Base-by-base conservation (phyloP, 2,113 vertebrate genomes). In the Tinamus guttatus region DNA sequence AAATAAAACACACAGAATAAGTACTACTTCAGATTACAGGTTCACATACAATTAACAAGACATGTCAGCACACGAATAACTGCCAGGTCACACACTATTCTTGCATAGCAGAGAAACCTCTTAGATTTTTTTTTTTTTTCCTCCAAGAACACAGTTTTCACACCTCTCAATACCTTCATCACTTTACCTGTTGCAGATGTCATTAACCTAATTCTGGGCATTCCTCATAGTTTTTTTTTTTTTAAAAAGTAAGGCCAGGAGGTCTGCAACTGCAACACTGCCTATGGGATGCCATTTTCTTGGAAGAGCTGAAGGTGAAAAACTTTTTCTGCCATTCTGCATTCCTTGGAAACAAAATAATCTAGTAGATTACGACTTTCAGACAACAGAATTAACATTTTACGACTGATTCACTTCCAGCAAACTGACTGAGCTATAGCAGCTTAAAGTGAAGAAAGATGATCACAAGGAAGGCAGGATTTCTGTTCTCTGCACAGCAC, bases 291-390 rank as follows among this genome's bases (percentile, higher is more conserved):
- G 43, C 75, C 64, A 80, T 77, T 21, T 70, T n/a, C 87, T 84
- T 81, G 75, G 73, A 94, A 60, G 73, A 92, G 85, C 69, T 92
- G 77, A 77, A 52, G 85, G 81, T 83, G 85, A 90, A 96, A 94
- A 93, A 43, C 43, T n/a, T 62, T 58, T 58, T 38, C 90, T 81
- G 51, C 47, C 60, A 36, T 38, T 90, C 89, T 70, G 85, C 21
- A 7, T 51, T 74, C 74, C 78, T 94, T 96, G 81, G 76, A 94
- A 96, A 94, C 20, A 58, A 74, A 88, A 92, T 91, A 67, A 91
- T 88, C 64, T 70, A 89, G 65, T 74, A 88, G 85, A 58, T 78
- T 76, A 34, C 51, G 60, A 9, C 36, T 59, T 91, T 76, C 71
- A 71, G 70, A 92, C 86, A 83, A 79, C 41, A 93, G 68, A 90